phyloP scores from a whole-genome alignment of 23 tunicate genomes.

The Botrylloides violaceus region DNA sequence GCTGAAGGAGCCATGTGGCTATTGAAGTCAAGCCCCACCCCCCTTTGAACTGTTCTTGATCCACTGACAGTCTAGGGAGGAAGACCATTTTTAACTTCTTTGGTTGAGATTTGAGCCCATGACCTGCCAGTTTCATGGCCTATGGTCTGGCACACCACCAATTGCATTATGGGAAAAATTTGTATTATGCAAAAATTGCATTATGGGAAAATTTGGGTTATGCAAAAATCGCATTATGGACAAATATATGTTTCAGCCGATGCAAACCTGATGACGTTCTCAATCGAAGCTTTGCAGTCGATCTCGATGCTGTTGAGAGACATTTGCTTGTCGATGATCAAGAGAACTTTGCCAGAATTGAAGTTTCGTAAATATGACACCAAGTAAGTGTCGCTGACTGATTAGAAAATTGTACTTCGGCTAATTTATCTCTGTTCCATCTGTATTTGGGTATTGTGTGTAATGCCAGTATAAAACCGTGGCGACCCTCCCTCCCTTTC shows the following conservation, averaged over 20 bases:
- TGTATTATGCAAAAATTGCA: too few relatives aligned
- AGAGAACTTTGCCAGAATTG: slow-evolving; percentile 40
- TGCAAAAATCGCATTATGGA: too few relatives aligned
- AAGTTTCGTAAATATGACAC: slow-evolving; percentile 24
- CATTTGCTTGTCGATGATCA: slow-evolving; percentile 26
- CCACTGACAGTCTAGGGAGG: too few relatives aligned
- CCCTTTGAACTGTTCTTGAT: too few relatives aligned
- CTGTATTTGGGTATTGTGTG: slow-evolving; percentile 13
- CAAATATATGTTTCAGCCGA: neutral
- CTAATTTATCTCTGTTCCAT: neutral
- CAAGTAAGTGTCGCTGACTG: slow-evolving; percentile 32
- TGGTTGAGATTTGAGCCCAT: too few relatives aligned
- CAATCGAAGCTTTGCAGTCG: slow-evolving; percentile 13
- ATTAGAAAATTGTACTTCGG: neutral
- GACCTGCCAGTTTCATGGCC: too few relatives aligned
- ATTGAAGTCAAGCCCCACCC: too few relatives aligned
- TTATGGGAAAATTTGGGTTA: too few relatives aligned
- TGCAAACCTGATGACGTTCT: slow-evolving; percentile 17
- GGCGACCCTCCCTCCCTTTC: neutral
- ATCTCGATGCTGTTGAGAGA: slow-evolving; percentile 25
- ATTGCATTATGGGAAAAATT: too few relatives aligned
- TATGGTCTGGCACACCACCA: too few relatives aligned
- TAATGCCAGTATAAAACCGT: slow-evolving; percentile 28
- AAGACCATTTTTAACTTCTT: too few relatives aligned
- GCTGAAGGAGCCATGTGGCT: too few relatives aligned